Evolutionary conservation across 35 echinoderm and acorn worm species (phyloP).

Genomic region (Chiridota heheva): DNA sequence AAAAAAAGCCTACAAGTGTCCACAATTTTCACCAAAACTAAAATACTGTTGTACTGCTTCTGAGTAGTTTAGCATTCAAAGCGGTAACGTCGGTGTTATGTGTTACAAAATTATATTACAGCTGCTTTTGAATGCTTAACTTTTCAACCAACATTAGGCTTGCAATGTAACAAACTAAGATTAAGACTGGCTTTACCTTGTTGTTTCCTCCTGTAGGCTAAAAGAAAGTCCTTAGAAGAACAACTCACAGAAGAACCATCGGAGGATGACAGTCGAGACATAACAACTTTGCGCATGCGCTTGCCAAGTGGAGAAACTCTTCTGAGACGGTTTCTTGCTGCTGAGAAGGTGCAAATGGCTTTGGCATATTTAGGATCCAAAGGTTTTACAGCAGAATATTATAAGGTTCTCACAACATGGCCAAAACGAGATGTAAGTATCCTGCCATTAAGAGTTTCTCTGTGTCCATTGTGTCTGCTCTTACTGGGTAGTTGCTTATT

Average conservation of each 20-base stretch:
- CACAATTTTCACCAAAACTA: no score
- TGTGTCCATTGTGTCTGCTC: neutral
- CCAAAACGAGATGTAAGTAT: constrained; percentile 96
- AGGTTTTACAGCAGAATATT: constrained; percentile 70
- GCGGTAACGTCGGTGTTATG: no score
- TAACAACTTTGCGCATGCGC: constrained; percentile 80
- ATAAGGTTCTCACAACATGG: constrained; percentile 87
- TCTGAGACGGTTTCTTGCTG: constrained; percentile 70
- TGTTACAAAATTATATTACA: no score
- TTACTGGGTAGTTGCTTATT: neutral
- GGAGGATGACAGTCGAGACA: constrained; percentile 30
- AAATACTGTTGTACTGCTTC: no score
- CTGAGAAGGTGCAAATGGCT: constrained; percentile 60
- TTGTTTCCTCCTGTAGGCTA: constrained; percentile 57
- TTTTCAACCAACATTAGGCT: no score
- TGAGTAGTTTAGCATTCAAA: no score
- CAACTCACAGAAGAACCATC: constrained; percentile 81
- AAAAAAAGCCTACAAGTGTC: no score
- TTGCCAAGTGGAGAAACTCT: constrained; percentile 77
- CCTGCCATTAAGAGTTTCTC: neutral
- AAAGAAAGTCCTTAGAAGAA: constrained; percentile 65
- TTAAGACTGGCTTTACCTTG: neutral
- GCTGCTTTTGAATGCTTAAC: no score
- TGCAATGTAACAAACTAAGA: no score
- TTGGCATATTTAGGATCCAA: constrained; percentile 74